phyloP scores from a whole-genome alignment of 2,797 vertebrate species.

The Babyrousa celebensis region DNA sequence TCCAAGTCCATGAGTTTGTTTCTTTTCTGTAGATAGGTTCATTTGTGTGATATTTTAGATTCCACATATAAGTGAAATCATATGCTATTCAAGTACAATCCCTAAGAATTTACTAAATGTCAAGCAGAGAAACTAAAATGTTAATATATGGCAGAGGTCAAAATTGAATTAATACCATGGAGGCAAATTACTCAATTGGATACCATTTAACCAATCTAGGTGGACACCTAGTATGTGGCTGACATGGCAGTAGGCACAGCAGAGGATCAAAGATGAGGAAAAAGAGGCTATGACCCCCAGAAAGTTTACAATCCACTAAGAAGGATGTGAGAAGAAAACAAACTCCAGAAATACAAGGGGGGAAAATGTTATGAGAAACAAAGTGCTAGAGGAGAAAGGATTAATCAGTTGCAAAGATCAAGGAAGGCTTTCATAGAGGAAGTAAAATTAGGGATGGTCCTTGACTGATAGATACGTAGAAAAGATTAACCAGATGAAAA shows the following conservation, averaged over 20 bases:
- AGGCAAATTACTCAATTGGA: slow-evolving; percentile 82
- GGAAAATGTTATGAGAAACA: neutral
- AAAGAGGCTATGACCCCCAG: neutral
- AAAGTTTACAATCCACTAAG: neutral
- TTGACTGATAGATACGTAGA: neutral
- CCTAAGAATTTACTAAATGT: slow-evolving; percentile 90
- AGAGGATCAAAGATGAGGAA: neutral
- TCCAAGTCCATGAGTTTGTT: too few relatives aligned
- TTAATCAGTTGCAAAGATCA: neutral
- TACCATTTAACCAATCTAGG: slow-evolving; percentile 74
- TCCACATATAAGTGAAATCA: too few relatives aligned
- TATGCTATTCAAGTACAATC: slow-evolving; percentile 80
- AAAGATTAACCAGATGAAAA: neutral
- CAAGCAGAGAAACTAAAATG: slow-evolving; percentile 91
- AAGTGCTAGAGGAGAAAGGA: neutral
- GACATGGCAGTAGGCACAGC: neutral
- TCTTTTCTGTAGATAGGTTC: too few relatives aligned
- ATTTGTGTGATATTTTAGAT: too few relatives aligned
- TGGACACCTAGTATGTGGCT: slow-evolving; percentile 41
- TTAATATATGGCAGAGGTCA: slow-evolving; percentile 88
- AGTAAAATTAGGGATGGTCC: neutral
- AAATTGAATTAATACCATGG: slow-evolving; percentile 88
- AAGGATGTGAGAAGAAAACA: neutral
- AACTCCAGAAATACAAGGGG: slow-evolving; percentile 37
- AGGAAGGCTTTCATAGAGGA: neutral